A percentile compares a stretch with the other conserved stretches of the same genome.
Conservation (phyloP, 2,888 invertebrate genomes). For the Venustoraphidia nigricollis region DNA sequence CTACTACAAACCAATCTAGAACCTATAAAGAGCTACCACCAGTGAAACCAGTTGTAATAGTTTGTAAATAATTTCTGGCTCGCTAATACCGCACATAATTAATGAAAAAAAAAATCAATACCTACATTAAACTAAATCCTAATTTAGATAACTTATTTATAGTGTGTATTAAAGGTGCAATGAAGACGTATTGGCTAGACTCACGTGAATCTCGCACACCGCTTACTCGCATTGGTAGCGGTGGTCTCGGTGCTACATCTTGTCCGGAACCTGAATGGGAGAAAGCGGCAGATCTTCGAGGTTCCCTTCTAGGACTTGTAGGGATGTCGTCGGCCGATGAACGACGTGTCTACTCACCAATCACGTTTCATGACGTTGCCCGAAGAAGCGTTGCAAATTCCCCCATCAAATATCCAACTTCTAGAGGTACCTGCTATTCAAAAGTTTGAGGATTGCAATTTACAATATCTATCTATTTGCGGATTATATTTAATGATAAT, state of each 20-base stretch:
- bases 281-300: constrained; percentile 29
- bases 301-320: constrained; percentile 23
- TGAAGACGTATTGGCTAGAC: constrained; percentile 83
- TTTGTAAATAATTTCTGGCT: too few relatives aligned
- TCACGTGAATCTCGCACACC: constrained; percentile 51
- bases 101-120: too few relatives aligned
- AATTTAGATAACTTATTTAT: too few relatives aligned
- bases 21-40: too few relatives aligned
- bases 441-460: not conserved
- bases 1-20: too few relatives aligned
- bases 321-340: constrained; percentile 33
- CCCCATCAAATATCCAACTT: constrained; percentile 38
- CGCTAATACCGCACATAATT: too few relatives aligned
- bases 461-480: not conserved
- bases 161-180: constrained; percentile 37
- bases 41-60: too few relatives aligned
- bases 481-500: too few relatives aligned
- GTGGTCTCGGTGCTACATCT: constrained; percentile 28
- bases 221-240: constrained; percentile 26
- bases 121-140: too few relatives aligned
- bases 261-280: constrained; percentile 32
- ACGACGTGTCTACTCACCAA: constrained; percentile 63
- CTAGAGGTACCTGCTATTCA: constrained; percentile 22
- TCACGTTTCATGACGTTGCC: constrained; percentile 72
- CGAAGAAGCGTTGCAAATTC: constrained; percentile 64